Base-by-base conservation (phyloP, 2,888 invertebrate species). In the Erpobdella octoculata region DNA sequence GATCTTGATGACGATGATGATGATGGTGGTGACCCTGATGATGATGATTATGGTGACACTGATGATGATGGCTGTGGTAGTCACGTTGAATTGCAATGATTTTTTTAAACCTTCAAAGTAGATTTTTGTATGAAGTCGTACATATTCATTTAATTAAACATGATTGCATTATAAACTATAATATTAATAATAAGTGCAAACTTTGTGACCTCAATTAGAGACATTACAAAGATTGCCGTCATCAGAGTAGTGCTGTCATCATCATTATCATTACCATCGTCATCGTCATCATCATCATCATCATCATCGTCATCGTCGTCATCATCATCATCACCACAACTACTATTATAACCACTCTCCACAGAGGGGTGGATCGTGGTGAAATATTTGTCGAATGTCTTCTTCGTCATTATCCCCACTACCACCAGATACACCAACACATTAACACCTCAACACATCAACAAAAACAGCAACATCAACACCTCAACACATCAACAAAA, bases 1-100 rank as follows among this genome's bases (percentile, higher is more conserved):
- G 53, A 58, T 69, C 28, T 48, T 48, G 69, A 69, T 69, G 69
- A 69, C 31, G 69, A 69, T 33, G 69, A 69, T 31, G 53, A 48
- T 28, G 69, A 69, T 28, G 53, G 48, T 48, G 66, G 28, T 65
- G 71, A 65, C 36, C 35, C 28, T 48, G 28, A 71, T 71, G 53
- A 66, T 66, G 41, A 65, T 33, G 58, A 46, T 46, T 3, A 5
- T 21, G 5, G 46, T 46, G 46, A n/a, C 46, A 46, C 28, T 48
- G 28, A 71, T 71, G 53, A 66, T 66, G 41, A 65, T 33, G 58
- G 21, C 21, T 3, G 5, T 21, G 5, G 46, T 46, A 1, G 21
- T 21, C 46, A 46, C 46, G 21, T 18, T 21, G 18, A 46, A n/a
- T 46, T 46, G 18, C 46, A 46, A n/a, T n/a, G 46, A 46, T 21